phyloP scores from a whole-genome alignment of 2,888 invertebrate species.

The Melieria picta region DNA sequence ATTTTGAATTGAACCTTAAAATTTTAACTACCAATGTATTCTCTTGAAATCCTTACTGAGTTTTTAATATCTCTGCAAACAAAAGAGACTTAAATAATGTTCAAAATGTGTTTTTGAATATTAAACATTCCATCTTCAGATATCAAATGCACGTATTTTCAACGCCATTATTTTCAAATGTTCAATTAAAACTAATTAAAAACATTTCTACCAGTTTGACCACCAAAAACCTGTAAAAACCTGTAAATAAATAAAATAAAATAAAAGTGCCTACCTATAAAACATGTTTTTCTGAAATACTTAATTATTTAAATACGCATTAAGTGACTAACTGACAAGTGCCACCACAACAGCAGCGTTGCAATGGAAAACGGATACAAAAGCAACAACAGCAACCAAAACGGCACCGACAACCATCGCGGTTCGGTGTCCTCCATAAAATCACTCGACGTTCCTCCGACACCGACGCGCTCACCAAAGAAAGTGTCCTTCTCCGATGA shows the following conservation, averaged over 20 bases:
- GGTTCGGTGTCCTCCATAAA: constrained; percentile 62
- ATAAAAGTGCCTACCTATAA: neutral
- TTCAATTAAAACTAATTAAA: neutral
- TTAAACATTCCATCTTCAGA: neutral
- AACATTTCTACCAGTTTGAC: neutral
- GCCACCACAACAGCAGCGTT: neutral
- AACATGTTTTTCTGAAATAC: neutral
- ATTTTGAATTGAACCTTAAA: neutral
- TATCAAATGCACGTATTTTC: neutral
- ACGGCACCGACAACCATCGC: constrained; percentile 51
- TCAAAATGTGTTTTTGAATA: neutral
- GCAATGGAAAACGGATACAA: constrained; percentile 17
- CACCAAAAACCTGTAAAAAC: neutral
- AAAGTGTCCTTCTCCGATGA: constrained; percentile 66
- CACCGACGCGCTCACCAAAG: constrained; percentile 62
- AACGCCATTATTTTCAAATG: neutral
- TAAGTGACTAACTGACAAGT: constrained; percentile 4
- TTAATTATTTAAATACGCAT: neutral
- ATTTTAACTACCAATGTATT: neutral
- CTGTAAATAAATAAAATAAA: neutral
- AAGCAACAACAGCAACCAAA: constrained; percentile 21
- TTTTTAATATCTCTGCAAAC: neutral
- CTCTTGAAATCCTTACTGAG: neutral
- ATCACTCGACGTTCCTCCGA: constrained; percentile 60
- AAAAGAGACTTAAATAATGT: neutral